A percentile compares a stretch with the other conserved stretches of the same genome.
phyloP scores from a whole-genome alignment of 1,140 invertebrate species.

The Drosophila nebulosa region DNA sequence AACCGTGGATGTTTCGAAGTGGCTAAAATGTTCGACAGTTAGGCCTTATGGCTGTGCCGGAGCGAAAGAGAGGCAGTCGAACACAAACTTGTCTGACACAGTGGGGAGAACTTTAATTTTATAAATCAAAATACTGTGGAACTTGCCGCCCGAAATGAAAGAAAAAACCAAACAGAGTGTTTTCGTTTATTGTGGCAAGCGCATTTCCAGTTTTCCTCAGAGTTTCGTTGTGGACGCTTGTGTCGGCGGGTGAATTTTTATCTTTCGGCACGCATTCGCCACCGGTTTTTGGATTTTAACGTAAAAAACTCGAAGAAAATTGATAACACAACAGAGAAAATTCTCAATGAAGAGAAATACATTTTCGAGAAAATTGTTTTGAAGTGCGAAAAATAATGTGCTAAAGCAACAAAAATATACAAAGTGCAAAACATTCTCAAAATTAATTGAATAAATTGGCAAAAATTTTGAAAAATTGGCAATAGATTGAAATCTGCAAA shows the following conservation, averaged over 20 bases:
- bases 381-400: background rate
- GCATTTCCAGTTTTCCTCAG: background rate
- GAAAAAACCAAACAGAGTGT: no score
- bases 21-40: no score
- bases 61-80: no score
- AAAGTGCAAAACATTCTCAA: background rate
- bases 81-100: no score
- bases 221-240: background rate
- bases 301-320: background rate
- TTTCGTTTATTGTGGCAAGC: background rate
- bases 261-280: background rate
- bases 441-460: background rate
- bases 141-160: no score
- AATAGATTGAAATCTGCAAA: background rate
- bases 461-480: background rate
- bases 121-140: no score
- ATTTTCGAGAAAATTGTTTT: background rate
- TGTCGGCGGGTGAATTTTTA: background rate
- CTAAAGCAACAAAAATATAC: background rate
- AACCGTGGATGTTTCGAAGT: no score
- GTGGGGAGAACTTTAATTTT: no score
- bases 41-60: no score
- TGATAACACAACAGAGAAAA: background rate
- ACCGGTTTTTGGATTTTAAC: background rate
- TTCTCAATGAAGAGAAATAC: background rate